Base-by-base conservation (phyloP, 2,797 vertebrate species). In the Trematomus bernacchii region DNA sequence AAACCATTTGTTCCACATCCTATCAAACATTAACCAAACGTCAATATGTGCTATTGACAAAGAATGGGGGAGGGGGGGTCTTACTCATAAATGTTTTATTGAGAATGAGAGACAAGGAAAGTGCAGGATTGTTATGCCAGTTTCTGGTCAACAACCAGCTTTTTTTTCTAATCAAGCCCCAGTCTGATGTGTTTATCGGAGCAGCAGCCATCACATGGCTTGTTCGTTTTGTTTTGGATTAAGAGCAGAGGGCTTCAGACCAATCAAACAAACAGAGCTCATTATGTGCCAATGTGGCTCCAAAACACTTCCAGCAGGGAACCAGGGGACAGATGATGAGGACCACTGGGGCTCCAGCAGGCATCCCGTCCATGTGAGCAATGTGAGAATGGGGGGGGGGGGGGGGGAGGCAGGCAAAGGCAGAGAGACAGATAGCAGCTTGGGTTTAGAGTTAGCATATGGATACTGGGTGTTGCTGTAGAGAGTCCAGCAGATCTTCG, bases 181-280 rank as follows among this genome's bases (percentile, higher is more conserved):
- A 71, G 89, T 89, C 87, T 87, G 87, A 94, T 88, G 87, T 82
- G 76, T 88, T 92, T 85, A 88, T 90, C 85, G 65, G 75, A 60
- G 71, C 62, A 43, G 47, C 77, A 42, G 76, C 84, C 77, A 58
- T 52, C 54, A 52, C 88, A 61, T 57, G 76, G 82, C 85, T 81
- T 92, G 90, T 91, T 87, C 71, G 43, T 91, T 92, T 92, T 89
- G 91, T 91, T 93, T 89, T 90, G 92, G 91, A 93, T 94, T 92
- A 89, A 85, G 74, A 90, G 87, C 88, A 90, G 69, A 93, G 86
- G 81, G 87, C 83, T 86, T 82, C 59, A 67, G 78, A 86, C 80
- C 86, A 91, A 92, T 91, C 89, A 91, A 87, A 91, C 89, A 91
- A 88, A 89, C 89, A 77, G 81, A 76, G 78, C 61, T 74, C 66